Evolutionary conservation across 1,140 invertebrate genomes (phyloP).

Genomic region (Drosophila nikananu): DNA sequence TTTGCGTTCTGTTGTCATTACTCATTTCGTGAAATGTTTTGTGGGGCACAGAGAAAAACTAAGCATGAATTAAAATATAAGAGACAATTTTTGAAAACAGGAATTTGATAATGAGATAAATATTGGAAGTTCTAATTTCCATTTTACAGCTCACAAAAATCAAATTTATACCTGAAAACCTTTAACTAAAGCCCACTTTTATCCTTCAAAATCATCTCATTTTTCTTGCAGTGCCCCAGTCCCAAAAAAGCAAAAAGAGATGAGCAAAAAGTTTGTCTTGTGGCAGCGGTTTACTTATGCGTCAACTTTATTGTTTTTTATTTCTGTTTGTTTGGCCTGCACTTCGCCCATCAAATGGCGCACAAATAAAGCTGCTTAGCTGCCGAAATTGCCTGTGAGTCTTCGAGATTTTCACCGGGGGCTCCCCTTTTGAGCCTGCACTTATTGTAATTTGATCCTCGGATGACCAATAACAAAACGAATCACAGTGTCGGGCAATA

Average conservation of each 20-base stretch:
- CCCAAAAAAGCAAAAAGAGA: slow-evolving; percentile 2
- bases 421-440: slow-evolving; percentile 34
- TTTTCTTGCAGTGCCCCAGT: slow-evolving; percentile 22
- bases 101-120: no score
- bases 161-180: background rate
- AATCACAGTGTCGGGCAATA: slow-evolving; percentile 11
- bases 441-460: slow-evolving; percentile 66
- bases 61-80: background rate
- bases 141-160: no score
- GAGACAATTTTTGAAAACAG: background rate
- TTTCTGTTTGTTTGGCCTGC: slow-evolving; percentile 70
- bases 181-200: no score
- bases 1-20: slow-evolving; percentile 67
- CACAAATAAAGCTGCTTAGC: slow-evolving; percentile 58
- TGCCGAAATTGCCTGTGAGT: slow-evolving; percentile 39
- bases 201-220: background rate
- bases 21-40: slow-evolving; percentile 65
- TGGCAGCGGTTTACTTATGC: slow-evolving; percentile 14
- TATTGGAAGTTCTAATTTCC: background rate
- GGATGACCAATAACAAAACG: slow-evolving; percentile 37
- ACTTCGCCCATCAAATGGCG: slow-evolving; percentile 37
- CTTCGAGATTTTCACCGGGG: slow-evolving; percentile 4
- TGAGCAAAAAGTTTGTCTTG: slow-evolving; percentile 35
- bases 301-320: slow-evolving; percentile 43
- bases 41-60: slow-evolving; percentile 14